Conservation (phyloP, 2,797 vertebrate genomes). For the Melanotaenia parkinsoni region DNA sequence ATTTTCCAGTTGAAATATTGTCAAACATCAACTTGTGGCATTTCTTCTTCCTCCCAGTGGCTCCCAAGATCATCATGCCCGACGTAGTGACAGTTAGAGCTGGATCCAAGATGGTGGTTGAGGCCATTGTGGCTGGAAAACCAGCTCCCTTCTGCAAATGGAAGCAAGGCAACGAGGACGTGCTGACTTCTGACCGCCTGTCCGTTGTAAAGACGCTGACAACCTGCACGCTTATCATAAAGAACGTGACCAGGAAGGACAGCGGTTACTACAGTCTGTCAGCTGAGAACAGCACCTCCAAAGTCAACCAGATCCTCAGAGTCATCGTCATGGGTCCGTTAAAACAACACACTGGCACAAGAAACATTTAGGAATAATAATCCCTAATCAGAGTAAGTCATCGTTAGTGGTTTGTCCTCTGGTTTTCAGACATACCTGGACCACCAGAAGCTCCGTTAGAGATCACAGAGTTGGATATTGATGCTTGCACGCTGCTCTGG, state of each 20-base stretch:
- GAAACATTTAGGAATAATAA: too few relatives aligned
- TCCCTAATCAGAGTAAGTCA: too few relatives aligned
- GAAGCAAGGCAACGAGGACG: constrained; percentile 90
- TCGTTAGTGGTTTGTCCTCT: constrained; percentile 9
- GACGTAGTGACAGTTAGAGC: constrained; percentile 92
- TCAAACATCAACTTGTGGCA: background rate
- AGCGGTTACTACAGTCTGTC: constrained; percentile 94
- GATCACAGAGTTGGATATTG: constrained; percentile 91
- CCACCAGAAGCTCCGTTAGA: constrained; percentile 94
- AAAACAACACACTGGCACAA: background rate
- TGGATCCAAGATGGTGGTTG: constrained; percentile 93
- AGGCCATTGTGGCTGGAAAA: constrained; percentile 94
- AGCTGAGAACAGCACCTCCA: constrained; percentile 92
- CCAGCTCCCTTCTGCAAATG: constrained; percentile 92
- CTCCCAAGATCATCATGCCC: constrained; percentile 94
- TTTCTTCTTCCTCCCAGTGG: constrained; percentile 79
- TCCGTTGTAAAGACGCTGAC: constrained; percentile 89
- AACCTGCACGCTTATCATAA: constrained; percentile 90
- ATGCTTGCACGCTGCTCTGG: constrained; percentile 95
- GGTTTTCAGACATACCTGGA: constrained; percentile 90
- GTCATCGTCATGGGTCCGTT: constrained; percentile 93
- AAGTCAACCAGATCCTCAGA: constrained; percentile 90
- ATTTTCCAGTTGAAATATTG: background rate
- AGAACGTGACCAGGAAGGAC: constrained; percentile 92
- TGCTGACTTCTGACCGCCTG: constrained; percentile 92